These are phyloP conservation scores for Pedetes capensis DNA, from an alignment of 2,113 vertebrate species.

Conservation along the genomic window DNA sequence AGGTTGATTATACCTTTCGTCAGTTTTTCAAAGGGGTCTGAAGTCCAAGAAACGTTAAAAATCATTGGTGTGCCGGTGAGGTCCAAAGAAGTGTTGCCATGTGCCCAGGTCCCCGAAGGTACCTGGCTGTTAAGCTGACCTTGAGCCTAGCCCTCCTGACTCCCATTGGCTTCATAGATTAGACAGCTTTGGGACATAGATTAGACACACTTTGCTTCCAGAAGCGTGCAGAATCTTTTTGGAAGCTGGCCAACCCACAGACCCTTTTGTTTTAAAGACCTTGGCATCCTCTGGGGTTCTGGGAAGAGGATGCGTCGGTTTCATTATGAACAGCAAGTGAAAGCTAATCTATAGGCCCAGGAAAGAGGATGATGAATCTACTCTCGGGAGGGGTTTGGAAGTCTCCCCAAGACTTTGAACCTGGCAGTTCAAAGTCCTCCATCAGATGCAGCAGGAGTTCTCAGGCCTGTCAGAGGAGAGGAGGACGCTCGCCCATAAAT, in stretches of 20 bases:
- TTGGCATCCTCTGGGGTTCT: not conserved
- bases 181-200: not conserved
- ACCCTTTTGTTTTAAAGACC: not conserved
- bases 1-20: not conserved
- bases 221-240: not conserved
- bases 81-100: not conserved
- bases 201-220: not conserved
- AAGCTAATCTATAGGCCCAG: not conserved
- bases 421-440: not conserved
- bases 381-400: not conserved
- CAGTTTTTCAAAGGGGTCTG: not conserved
- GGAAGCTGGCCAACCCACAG: not conserved
- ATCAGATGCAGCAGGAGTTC: not conserved
- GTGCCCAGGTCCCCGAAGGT: not conserved
- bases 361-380: not conserved
- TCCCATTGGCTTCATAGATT: not conserved
- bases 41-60: not conserved
- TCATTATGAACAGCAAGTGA: not conserved
- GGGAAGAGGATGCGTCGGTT: not conserved
- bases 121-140: not conserved
- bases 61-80: not conserved
- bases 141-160: not conserved
- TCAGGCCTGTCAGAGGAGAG: not conserved
- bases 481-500: not conserved
- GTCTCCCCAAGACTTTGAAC: conserved; percentile 10